Evolutionary conservation across 1,140 invertebrate species (phyloP).

Genomic region (Bombus waltoni): DNA sequence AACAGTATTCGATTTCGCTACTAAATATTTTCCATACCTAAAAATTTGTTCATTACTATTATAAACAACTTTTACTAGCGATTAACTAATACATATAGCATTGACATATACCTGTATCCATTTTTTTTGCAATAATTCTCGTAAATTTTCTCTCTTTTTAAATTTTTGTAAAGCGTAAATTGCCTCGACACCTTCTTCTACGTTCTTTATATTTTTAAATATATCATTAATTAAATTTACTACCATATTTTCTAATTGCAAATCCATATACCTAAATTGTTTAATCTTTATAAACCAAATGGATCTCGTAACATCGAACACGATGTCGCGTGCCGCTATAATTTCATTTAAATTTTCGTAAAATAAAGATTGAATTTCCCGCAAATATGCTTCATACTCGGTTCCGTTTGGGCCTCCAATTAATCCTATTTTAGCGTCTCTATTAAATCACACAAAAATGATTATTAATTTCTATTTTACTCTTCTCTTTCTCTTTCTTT

Average conservation of each 20-base stretch:
- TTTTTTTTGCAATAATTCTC: constrained; percentile 85
- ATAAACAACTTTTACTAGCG: not conserved
- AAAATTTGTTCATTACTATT: constrained; percentile 62
- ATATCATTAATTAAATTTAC: constrained; percentile 87
- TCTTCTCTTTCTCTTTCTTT: not conserved
- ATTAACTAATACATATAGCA: not conserved
- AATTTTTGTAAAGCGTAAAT: constrained; percentile 88
- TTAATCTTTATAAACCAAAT: constrained; percentile 90
- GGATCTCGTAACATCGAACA: constrained; percentile 88
- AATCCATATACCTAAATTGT: constrained; percentile 85
- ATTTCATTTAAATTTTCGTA: constrained; percentile 85
- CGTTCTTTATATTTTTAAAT: constrained; percentile 87
- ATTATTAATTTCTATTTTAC: not conserved
- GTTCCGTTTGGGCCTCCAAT: constrained; percentile 88
- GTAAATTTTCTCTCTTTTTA: constrained; percentile 85
- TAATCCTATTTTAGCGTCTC: constrained; percentile 85
- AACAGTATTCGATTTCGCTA: constrained; percentile 84
- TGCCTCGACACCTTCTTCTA: constrained; percentile 89
- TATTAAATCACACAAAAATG: constrained; percentile 54
- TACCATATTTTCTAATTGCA: constrained; percentile 86
- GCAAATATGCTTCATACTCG: constrained; percentile 86
- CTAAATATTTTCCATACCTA: constrained; percentile 90
- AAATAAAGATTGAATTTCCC: constrained; percentile 86
- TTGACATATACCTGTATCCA: constrained; percentile 81
- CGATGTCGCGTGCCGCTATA: constrained; percentile 84